Conservation (phyloP, 2,888 invertebrate genomes). For the Archips crataeganus region DNA sequence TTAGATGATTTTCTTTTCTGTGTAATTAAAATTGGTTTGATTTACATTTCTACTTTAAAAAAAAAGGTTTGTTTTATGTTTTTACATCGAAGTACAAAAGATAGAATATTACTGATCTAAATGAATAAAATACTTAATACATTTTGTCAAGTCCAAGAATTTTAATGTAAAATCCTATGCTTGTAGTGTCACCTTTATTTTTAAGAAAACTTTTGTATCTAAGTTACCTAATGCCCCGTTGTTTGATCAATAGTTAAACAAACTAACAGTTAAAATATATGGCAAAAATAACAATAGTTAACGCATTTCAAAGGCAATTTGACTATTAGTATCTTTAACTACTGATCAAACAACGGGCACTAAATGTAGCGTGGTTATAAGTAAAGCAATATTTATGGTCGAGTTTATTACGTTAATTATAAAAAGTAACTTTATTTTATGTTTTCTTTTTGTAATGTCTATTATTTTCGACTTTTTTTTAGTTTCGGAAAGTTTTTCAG, state of each 20-base stretch:
- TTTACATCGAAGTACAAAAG: conserved; percentile 20
- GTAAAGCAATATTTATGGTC: conserved; percentile 57
- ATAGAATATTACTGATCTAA: conserved; percentile 2
- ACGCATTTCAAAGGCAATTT: too few species aligned
- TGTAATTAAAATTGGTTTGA: neutral
- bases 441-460: conserved; percentile 61
- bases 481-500: conserved; percentile 14
- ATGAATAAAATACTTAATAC: neutral
- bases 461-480: conserved; percentile 47
- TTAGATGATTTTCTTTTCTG: conserved; percentile 12
- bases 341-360: too few species aligned
- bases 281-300: too few species aligned
- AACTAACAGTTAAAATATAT: too few species aligned
- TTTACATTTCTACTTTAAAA: neutral
- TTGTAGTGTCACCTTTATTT: conserved; percentile 32
- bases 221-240: too few species aligned
- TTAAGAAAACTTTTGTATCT: conserved; percentile 27
- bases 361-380: conserved; percentile 43
- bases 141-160: conserved; percentile 14
- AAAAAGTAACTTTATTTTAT: conserved; percentile 57
- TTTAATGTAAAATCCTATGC: neutral
- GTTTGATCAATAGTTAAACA: too few species aligned
- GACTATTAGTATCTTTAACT: too few species aligned
- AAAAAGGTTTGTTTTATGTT: neutral
- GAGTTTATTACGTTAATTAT: conserved; percentile 54